These are phyloP conservation scores for Cistogaster globosa DNA, from an alignment of 2,888 invertebrate genomes.

Conservation along the genomic window DNA sequence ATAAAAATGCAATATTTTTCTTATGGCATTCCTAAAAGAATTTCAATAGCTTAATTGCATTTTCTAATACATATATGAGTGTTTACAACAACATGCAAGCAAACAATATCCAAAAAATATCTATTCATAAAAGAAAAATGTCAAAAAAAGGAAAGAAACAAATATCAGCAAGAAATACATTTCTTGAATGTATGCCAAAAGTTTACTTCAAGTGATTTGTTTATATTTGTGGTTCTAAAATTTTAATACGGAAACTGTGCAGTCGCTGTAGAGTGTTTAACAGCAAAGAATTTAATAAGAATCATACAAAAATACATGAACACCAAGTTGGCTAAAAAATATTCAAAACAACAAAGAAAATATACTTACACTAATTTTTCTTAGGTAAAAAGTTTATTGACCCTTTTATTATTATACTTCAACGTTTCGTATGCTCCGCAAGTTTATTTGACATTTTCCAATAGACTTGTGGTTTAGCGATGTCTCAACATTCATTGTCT, in stretches of 20 bases:
- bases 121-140: conserved; percentile 28
- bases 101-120: conserved; percentile 23
- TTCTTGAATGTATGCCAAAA: conserved; percentile 67
- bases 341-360: conserved; percentile 12
- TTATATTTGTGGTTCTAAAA: conserved; percentile 46
- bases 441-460: conserved; percentile 73
- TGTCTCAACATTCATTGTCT: conserved; percentile 77
- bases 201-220: conserved; percentile 63
- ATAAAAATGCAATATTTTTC: conserved; percentile 22
- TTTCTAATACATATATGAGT: conserved; percentile 48
- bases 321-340: conserved; percentile 39
- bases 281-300: conserved; percentile 33
- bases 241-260: conserved; percentile 53
- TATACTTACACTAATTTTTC: conserved; percentile 18
- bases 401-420: conserved; percentile 40
- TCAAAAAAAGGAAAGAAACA: not conserved
- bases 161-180: conserved; percentile 4
- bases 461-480: conserved; percentile 76
- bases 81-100: conserved; percentile 1
- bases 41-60: conserved; percentile 64
- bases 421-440: conserved; percentile 39
- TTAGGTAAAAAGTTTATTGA: conserved; percentile 64
- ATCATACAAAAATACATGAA: not conserved
- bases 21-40: conserved; percentile 35
- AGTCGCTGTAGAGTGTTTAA: conserved; percentile 17